Evolutionary conservation across 2,113 vertebrate species (phyloP), one percentile per base, ranked within the genome.

Genomic region (Sylvilagus bachmani): DNA sequence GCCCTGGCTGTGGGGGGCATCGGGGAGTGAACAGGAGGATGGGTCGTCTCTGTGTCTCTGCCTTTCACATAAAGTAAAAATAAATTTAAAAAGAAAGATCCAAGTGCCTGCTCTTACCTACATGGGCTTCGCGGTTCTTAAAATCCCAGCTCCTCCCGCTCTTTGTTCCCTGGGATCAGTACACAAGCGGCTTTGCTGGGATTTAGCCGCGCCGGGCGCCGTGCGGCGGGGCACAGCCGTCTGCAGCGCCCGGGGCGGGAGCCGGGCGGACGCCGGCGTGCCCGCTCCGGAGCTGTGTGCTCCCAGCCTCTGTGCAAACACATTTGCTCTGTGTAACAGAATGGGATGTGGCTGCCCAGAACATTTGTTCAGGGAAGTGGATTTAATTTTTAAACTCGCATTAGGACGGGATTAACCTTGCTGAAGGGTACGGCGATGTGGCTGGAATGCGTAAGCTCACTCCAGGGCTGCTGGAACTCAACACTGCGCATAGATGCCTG

Each of bases 321-420:
- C 89, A 78, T 86, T 77, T 70, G 89, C 79, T 91, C 49, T 0
- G 2, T 55, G 24, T 58, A 88, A 80, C 70, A 90, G 94, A 86
- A 95, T 7, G 27, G 92, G 95, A 89, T 29, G 89, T 36, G 92
- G 78, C 86, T 19, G 29, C 38, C 0, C 21, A 16, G 89, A 89
- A 97, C 97, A 86, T 95, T 97, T 94, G 75, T 64, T 87, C 87
- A 11, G 3, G 5, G 0, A 16, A 19, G 0, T 10, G 88, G 97
- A 79, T 97, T 98, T 97, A 27, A 93, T 97, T 96, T 97, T 70
- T 92, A 92, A 95, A 92, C 96, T 93, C 61, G 22, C 88, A 53
- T 3, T 0, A 74, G 94, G 95, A 80, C 55, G 83, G 95, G 97
- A 96, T 97, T 97, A 95, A 97, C 98, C 97, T 98, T 97, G 96